Percentiles rank a stretch among this genome's conserved stretches.
These are phyloP conservation scores for Haemorhous mexicanus DNA, from an alignment of 2,113 vertebrate species.

Conservation along the genomic window DNA sequence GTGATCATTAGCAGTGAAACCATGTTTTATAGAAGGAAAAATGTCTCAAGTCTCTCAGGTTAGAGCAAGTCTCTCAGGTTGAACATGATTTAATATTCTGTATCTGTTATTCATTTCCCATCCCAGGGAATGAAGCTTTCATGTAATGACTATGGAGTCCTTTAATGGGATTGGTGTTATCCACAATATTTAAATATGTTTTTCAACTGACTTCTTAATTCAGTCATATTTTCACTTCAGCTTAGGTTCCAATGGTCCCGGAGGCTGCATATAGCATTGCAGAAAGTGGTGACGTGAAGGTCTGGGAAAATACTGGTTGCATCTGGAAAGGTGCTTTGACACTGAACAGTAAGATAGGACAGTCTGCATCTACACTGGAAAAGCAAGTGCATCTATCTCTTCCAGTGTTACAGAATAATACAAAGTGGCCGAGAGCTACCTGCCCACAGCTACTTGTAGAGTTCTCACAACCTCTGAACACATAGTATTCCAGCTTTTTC, in stretches of 20 bases:
- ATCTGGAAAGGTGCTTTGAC: slow-evolving; percentile 38
- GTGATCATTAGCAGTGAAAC: neutral
- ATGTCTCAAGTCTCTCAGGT: neutral
- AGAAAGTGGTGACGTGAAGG: neutral
- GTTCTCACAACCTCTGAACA: neutral
- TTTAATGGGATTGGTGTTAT: neutral
- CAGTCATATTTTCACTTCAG: neutral
- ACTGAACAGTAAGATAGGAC: neutral
- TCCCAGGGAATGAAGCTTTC: neutral
- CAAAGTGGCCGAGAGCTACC: neutral
- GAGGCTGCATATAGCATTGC: neutral
- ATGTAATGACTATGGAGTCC: neutral
- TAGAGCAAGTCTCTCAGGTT: neutral
- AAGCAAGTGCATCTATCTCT: neutral
- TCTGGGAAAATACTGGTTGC: slow-evolving; percentile 28
- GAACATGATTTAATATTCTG: neutral
- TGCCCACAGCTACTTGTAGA: neutral
- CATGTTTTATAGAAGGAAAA: neutral
- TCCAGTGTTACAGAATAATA: neutral
- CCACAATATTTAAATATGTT: rapidly evolving
- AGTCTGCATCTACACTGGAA: neutral
- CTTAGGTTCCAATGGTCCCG: neutral
- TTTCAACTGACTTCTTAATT: neutral
- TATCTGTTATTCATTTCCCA: neutral
- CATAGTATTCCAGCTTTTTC: neutral